Conservation (phyloP, 2,888 invertebrate species). For the Neelides folsomi region DNA sequence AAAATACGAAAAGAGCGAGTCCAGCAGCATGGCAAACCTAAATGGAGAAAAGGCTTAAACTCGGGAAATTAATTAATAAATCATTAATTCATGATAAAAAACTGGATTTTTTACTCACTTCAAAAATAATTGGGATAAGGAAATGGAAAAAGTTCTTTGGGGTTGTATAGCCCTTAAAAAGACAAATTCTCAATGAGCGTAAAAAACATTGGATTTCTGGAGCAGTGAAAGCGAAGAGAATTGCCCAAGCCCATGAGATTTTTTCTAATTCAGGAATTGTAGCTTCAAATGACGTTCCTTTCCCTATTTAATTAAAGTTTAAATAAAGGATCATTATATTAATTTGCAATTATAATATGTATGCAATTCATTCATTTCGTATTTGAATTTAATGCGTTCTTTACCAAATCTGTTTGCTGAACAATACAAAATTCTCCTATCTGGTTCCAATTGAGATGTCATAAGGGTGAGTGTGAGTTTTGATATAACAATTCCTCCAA, state of each 20-base stretch:
- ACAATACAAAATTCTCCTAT: conserved; percentile 62
- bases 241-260: conserved; percentile 82
- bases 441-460: conserved; percentile 66
- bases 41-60: neutral
- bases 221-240: conserved; percentile 69
- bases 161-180: conserved; percentile 69
- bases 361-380: too few species aligned
- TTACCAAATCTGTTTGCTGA: conserved; percentile 55
- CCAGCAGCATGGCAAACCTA: conserved; percentile 75
- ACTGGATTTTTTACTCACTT: neutral
- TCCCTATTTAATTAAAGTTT: conserved; percentile 5
- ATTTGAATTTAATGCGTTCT: conserved; percentile 41
- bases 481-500: conserved; percentile 68
- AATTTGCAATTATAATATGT: neutral
- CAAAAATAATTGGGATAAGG: conserved; percentile 60
- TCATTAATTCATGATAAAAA: neutral
- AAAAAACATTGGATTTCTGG: conserved; percentile 78
- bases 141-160: conserved; percentile 51
- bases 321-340: too few species aligned
- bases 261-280: conserved; percentile 68
- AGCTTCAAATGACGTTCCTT: conserved; percentile 54
- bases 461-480: conserved; percentile 79
- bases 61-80: neutral
- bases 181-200: conserved; percentile 68
- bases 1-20: conserved; percentile 67